Percentiles rank a stretch among this genome's conserved stretches.
Evolutionary conservation across 2,113 vertebrate genomes (phyloP).

Genomic region (Prietella phreatophila): DNA sequence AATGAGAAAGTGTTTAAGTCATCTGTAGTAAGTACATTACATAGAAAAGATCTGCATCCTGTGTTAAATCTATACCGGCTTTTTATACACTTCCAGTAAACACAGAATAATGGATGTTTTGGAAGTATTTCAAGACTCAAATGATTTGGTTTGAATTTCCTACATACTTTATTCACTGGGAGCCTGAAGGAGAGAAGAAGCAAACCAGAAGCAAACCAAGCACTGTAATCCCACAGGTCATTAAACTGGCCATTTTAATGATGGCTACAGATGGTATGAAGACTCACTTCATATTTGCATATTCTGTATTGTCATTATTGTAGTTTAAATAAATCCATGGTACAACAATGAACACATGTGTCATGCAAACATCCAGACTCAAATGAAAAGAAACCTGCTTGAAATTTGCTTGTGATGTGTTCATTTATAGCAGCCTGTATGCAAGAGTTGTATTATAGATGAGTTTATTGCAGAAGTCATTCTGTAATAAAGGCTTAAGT

Average conservation of each 20-base stretch:
- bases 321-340: background rate
- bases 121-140: background rate
- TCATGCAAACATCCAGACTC: background rate
- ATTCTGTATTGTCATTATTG: background rate
- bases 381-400: background rate
- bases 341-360: background rate
- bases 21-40: background rate
- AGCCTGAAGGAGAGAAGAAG: background rate
- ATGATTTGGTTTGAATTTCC: background rate
- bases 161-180: background rate
- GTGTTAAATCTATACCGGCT: background rate
- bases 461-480: background rate
- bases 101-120: background rate
- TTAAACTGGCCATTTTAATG: background rate
- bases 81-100: slow-evolving; percentile 1
- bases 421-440: background rate
- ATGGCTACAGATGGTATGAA: background rate
- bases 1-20: background rate
- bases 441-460: background rate
- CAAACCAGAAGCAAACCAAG: background rate
- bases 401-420: background rate
- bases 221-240: background rate
- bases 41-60: background rate
- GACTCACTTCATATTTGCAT: background rate
- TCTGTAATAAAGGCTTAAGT: background rate